Evolutionary conservation across 2,113 vertebrate genomes (phyloP), one percentile per base, ranked within the genome.

Genomic region (Poecilia latipinna): DNA sequence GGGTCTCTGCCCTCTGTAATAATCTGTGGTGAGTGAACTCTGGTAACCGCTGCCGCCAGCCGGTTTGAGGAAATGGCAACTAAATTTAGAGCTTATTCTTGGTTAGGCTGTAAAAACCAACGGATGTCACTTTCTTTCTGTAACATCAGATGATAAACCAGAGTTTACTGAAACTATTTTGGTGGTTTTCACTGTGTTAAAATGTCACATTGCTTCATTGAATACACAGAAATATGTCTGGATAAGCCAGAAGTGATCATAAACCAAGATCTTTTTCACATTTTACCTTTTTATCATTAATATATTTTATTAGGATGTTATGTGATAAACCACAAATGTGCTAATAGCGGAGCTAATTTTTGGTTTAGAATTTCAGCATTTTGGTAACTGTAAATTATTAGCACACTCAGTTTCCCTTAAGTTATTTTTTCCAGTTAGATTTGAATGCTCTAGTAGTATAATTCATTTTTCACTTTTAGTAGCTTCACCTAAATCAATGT

Each of bases 21-120:
- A 44, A 79, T 69, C 19, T 57, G 66, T 51, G 4, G 37, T n/a
- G 31, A 51, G 44, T 75, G n/a, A 77, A 66, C 68, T 82, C 66
- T 66, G 35, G 60, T 12, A 63, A 64, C 61, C 28, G 3, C 29
- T 1, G 61, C 37, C 68, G 0, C 74, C 13, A 68, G 60, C 65
- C 77, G 28, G 72, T 62, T 78, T 31, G 17, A 72, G 75, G 82
- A 88, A 79, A 77, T 61, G 15, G 54, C 13, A n/a, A 61, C 78
- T 86, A 90, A 88, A 79, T 78, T 77, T 83, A 79, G 64, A 3
- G 37, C n/a, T 48, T 26, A 70, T 75, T 82, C 48, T 79, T 22
- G 28, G 31, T 42, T 28, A 2, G 62, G 10, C 61, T 64, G 15
- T 24, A 51, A 51, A 51, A 51, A 5, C 48, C 19, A 8, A 51